A percentile compares a stretch with the other conserved stretches of the same genome.
phyloP scores from a whole-genome alignment of 2,113 vertebrate species.

The Penelope pileata region DNA sequence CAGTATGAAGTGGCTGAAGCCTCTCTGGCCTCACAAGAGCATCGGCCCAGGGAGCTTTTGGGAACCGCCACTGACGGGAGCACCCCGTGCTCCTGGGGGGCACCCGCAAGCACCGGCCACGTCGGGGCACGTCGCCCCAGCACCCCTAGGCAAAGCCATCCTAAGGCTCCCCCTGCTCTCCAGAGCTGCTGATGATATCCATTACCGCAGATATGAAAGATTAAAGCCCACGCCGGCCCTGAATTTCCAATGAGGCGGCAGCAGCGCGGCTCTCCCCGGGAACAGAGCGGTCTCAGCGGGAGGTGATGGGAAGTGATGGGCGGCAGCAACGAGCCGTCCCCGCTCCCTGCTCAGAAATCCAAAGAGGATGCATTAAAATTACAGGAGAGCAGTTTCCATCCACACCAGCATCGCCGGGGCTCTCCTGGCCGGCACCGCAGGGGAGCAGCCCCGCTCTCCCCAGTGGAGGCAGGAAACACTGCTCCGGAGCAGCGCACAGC shows the following conservation, averaged over 20 bases:
- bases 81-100: fast-evolving
- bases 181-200: not conserved
- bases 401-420: no score
- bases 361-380: not conserved
- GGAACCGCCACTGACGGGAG: not conserved
- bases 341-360: not conserved
- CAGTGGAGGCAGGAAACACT: no score
- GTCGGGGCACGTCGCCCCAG: not conserved
- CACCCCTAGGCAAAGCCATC: not conserved
- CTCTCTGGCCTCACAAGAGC: not conserved
- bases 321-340: not conserved
- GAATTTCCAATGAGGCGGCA: not conserved
- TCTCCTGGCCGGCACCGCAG: not conserved
- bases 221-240: fast-evolving
- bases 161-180: not conserved
- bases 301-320: not conserved
- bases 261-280: not conserved
- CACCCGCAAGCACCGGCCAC: not conserved
- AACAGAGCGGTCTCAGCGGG: not conserved
- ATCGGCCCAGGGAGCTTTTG: no score
- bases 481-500: no score
- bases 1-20: not conserved
- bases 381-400: not conserved
- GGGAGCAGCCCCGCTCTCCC: fast-evolving
- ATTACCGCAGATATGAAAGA: not conserved